Base-by-base conservation (phyloP, 2,888 invertebrate genomes). In the Rotaria macrura region DNA sequence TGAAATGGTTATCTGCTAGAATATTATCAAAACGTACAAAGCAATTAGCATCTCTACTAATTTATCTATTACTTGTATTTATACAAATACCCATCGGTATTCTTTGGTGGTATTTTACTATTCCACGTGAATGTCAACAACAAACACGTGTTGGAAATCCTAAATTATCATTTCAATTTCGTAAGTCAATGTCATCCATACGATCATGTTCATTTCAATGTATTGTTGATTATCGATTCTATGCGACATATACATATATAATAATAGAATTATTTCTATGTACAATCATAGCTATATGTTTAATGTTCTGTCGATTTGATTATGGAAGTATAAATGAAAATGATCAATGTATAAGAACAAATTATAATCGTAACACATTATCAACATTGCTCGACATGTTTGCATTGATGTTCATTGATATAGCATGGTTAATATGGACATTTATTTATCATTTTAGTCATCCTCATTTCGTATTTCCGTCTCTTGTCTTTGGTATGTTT, bases 1-100 rank as follows among this genome's bases (percentile, higher is more conserved):
- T 79, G 79, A 25, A 79, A 79, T 79, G 79, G 79, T 43, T 79
- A 43, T 43, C 25, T n/a, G 10, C 79, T n/a, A 40, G 79, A 79
- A 79, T 79, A 25, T n/a, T 79, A 43, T 79, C 79, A 43, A 40
- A 25, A n/a, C 23, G 79, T 25, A 79, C 79, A 25, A 79, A 79
- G n/a, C 79, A 79, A 79, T 43, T 79, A 12, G 43, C 79, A 43
- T 40, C 79, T 23, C 1, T 79, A 25, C n/a, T 79, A 25, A 79
- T 79, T n/a, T 79, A 79, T 79, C n/a, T 43, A n/a, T n/a, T 79
- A 79, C n/a, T 79, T 12, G 17, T 79, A 43, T 79, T 5, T 43
- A 43, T 79, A 43, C 79, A 79, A 79, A 79, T 79, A 79, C 79
- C 79, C 9, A 79, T 79, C 20, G 79, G 79, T 79, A 79, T 79